These are phyloP conservation scores for Epinephelus coioides DNA, from an alignment of 2,797 vertebrate genomes.

Conservation along the genomic window DNA sequence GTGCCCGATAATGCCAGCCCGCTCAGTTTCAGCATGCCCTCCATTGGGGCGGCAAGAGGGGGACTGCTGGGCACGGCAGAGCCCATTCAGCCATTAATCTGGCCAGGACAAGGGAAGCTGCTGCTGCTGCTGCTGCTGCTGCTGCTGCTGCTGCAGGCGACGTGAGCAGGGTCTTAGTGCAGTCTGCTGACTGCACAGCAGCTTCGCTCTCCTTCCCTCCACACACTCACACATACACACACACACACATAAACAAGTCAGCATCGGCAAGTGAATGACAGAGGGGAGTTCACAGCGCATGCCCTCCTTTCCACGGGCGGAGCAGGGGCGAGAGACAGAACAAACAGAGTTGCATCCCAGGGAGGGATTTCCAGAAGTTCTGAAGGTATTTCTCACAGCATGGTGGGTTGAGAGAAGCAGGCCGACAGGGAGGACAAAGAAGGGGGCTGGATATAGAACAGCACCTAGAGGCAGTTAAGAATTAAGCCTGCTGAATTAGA, in stretches of 20 bases:
- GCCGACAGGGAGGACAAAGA: conserved; percentile 62
- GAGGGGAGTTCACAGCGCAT: conserved; percentile 64
- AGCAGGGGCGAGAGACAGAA: conserved; percentile 59
- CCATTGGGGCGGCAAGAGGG: conserved; percentile 79
- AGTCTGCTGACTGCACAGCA: conserved; percentile 83
- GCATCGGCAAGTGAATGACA: conserved; percentile 70
- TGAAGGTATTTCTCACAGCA: conserved; percentile 67
- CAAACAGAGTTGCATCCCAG: conserved; percentile 65
- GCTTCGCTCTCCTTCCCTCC: conserved; percentile 54
- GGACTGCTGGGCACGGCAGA: conserved; percentile 80
- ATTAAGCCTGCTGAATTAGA: conserved; percentile 57
- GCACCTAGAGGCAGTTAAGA: conserved; percentile 58
- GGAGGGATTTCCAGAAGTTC: conserved; percentile 67
- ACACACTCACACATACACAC: conserved; percentile 26
- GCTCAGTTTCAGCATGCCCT: conserved; percentile 82
- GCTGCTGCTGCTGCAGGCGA: conserved; percentile 77
- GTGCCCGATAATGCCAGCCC: conserved; percentile 86
- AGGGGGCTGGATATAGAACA: conserved; percentile 63
- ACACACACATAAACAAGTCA: conserved; percentile 56
- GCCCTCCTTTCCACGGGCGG: conserved; percentile 59
- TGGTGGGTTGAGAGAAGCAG: conserved; percentile 58
- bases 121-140: conserved; percentile 65
- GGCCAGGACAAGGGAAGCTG: conserved; percentile 80
- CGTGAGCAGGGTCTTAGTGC: conserved; percentile 78
- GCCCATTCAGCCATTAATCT: conserved; percentile 86